These are phyloP conservation scores for Thelaira solivaga DNA, from an alignment of 2,888 invertebrate species.

Conservation along the genomic window DNA sequence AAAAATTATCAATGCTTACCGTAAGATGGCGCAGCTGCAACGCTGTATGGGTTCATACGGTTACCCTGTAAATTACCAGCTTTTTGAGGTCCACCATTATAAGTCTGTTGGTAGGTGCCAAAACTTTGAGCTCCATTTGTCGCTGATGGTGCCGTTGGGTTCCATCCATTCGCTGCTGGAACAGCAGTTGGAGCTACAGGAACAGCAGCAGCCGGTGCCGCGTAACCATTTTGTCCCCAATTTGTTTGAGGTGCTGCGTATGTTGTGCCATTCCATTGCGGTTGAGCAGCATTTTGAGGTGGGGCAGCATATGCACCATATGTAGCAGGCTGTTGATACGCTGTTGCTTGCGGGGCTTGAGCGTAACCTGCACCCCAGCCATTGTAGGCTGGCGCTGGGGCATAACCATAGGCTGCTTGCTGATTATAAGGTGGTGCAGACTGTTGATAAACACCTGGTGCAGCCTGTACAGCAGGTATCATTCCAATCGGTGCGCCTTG, in stretches of 20 bases:
- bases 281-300: slow-evolving; percentile 63
- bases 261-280: slow-evolving; percentile 60
- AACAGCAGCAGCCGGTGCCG: slow-evolving; percentile 63
- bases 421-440: slow-evolving; percentile 60
- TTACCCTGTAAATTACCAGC: slow-evolving; percentile 82
- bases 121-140: slow-evolving; percentile 64
- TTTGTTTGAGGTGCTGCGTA: slow-evolving; percentile 55
- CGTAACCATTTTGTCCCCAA: slow-evolving; percentile 65
- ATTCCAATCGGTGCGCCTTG: slow-evolving; percentile 58
- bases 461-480: slow-evolving; percentile 48
- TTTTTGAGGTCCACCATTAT: slow-evolving; percentile 89
- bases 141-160: slow-evolving; percentile 61
- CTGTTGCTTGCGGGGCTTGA: slow-evolving; percentile 66
- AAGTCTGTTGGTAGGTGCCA: slow-evolving; percentile 88
- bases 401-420: slow-evolving; percentile 75
- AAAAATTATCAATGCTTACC: slow-evolving; percentile 66
- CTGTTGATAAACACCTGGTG: slow-evolving; percentile 68
- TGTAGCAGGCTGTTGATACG: slow-evolving; percentile 67
- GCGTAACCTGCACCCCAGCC: slow-evolving; percentile 70
- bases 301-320: slow-evolving; percentile 64
- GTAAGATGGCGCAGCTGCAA: slow-evolving; percentile 68
- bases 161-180: slow-evolving; percentile 63
- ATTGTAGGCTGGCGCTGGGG: slow-evolving; percentile 64
- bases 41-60: slow-evolving; percentile 83
- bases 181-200: slow-evolving; percentile 61